Conservation (phyloP, 2,797 vertebrate genomes). For the Eospalax fontanierii region DNA sequence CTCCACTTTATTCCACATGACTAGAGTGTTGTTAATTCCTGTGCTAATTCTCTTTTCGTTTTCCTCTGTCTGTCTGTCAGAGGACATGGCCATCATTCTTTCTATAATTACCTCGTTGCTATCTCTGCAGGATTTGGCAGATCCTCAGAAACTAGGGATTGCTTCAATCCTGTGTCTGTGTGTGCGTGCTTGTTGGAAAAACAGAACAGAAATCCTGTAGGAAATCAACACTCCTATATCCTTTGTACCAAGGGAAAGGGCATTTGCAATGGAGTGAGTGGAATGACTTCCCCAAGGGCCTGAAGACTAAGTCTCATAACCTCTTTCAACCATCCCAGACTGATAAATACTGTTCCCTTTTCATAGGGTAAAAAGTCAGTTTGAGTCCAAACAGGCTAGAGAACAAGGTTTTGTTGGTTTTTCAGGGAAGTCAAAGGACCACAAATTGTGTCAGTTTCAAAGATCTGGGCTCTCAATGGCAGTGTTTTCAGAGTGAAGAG, state of each 20-base stretch:
- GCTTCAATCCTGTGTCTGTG: neutral
- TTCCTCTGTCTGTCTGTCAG: neutral
- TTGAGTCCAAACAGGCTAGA: no score
- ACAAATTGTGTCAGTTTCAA: no score
- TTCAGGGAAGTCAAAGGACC: neutral
- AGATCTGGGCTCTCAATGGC: conserved; percentile 34
- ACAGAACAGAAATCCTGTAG: neutral
- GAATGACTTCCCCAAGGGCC: neutral
- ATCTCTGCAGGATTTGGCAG: conserved; percentile 49
- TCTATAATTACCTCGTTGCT: conserved; percentile 58
- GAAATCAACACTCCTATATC: neutral
- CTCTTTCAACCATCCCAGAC: neutral
- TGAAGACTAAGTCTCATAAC: neutral
- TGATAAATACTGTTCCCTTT: neutral
- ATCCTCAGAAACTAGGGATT: conserved; percentile 32
- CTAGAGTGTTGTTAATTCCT: neutral
- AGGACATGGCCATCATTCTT: neutral
- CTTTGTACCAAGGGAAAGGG: neutral
- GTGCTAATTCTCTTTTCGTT: neutral
- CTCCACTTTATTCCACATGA: neutral
- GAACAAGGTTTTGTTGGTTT: neutral
- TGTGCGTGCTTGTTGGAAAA: neutral
- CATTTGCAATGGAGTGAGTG: neutral
- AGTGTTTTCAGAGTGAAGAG: conserved; percentile 41
- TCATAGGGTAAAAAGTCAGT: neutral